Evolutionary conservation across 2,113 vertebrate species (phyloP).

Genomic region (Columba janthina): DNA sequence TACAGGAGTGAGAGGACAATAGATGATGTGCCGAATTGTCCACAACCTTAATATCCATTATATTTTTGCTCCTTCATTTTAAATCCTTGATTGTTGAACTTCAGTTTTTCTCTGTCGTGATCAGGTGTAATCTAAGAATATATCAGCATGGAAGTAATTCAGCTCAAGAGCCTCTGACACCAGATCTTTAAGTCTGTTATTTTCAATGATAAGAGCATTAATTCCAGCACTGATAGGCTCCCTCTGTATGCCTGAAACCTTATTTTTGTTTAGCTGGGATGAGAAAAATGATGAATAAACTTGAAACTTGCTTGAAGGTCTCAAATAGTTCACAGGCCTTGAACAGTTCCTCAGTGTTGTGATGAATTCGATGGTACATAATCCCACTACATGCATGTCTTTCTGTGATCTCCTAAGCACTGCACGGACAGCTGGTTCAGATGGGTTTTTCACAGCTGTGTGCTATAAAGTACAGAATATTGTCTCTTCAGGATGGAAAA

Average conservation of each 20-base stretch:
- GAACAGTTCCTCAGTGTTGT: not conserved
- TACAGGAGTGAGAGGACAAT: not conserved
- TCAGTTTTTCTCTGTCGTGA: not conserved
- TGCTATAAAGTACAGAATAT: not conserved
- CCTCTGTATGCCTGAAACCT: not conserved
- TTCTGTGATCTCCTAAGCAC: not conserved
- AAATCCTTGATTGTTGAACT: not conserved
- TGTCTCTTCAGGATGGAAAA: not conserved
- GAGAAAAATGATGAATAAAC: not conserved
- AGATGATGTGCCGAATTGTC: not conserved
- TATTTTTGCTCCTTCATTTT: not conserved
- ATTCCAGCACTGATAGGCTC: not conserved
- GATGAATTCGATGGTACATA: not conserved
- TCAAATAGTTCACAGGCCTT: not conserved
- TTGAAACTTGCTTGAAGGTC: not conserved
- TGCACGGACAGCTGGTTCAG: not conserved
- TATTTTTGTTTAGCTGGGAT: not conserved
- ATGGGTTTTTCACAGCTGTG: not conserved
- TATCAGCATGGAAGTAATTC: not conserved
- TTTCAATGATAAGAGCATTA: not conserved
- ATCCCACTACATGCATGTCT: not conserved
- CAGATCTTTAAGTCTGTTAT: not conserved
- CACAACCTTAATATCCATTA: not conserved
- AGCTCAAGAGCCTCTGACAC: not conserved
- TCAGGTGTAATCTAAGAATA: not conserved